Percentiles rank a stretch among this genome's conserved stretches.
Conservation (phyloP, 2,888 invertebrate genomes). For the Onchidella celtica region DNA sequence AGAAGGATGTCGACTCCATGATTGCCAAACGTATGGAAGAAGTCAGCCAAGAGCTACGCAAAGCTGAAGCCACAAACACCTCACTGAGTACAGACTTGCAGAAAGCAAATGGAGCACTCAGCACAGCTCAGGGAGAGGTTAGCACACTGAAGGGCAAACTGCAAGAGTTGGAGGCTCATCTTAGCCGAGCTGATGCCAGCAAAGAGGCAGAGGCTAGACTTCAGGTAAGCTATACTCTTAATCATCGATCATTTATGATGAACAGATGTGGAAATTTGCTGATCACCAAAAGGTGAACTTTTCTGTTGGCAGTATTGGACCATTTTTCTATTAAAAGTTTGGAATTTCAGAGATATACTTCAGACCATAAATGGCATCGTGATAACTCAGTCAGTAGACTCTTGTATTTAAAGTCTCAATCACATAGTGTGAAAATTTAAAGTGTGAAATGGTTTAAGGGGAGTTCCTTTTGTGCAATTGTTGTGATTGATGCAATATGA, state of each 20-base stretch:
- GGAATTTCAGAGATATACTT: too few relatives aligned
- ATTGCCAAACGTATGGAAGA: constrained; percentile 78
- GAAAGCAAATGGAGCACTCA: constrained; percentile 77
- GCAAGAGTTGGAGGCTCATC: constrained; percentile 70
- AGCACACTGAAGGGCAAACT: constrained; percentile 83
- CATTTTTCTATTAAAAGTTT: background rate
- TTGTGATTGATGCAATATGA: too few relatives aligned
- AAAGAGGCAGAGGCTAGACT: constrained; percentile 82
- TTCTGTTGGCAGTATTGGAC: too few relatives aligned
- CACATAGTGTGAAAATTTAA: too few relatives aligned
- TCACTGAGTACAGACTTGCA: constrained; percentile 73
- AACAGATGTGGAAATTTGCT: too few relatives aligned
- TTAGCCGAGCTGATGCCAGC: constrained; percentile 62
- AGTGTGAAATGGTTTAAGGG: too few relatives aligned
- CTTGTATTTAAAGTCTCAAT: too few relatives aligned
- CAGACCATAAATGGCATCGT: too few relatives aligned
- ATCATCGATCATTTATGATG: too few relatives aligned
- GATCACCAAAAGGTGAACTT: too few relatives aligned
- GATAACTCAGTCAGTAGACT: too few relatives aligned
- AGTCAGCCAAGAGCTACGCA: constrained; percentile 81
- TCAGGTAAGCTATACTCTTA: constrained; percentile 81
- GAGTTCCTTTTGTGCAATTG: too few relatives aligned
- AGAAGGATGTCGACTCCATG: constrained; percentile 65
- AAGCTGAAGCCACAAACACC: constrained; percentile 63
- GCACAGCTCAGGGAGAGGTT: constrained; percentile 82